phyloP scores from a whole-genome alignment of 2,113 vertebrate species.

The Syngnathus scovelli region DNA sequence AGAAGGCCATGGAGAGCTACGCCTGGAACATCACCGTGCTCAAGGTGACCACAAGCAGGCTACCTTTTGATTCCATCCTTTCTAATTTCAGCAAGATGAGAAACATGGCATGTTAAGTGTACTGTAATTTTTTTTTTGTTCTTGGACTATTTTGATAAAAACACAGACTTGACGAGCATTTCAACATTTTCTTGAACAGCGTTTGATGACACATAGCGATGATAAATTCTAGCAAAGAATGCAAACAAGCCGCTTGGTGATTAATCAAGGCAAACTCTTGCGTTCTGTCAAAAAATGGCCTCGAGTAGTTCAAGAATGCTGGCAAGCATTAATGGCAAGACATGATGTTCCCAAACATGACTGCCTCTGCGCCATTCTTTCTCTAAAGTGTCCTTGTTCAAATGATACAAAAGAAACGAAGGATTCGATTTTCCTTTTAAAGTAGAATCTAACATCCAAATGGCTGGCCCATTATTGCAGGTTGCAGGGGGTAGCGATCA shows the following conservation, averaged over 20 bases:
- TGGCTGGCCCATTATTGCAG: not conserved
- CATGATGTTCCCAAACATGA: not conserved
- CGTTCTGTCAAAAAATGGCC: not conserved
- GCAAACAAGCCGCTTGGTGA: not conserved
- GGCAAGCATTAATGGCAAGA: not conserved
- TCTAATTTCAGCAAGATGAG: not conserved
- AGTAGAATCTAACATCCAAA: not conserved
- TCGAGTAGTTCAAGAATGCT: not conserved
- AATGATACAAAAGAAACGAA: too few species aligned
- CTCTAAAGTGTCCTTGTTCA: not conserved
- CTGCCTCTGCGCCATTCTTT: not conserved
- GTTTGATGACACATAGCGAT: not conserved
- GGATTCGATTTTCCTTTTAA: not conserved
- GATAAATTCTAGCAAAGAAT: not conserved
- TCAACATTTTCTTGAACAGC: not conserved
- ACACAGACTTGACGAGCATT: not conserved
- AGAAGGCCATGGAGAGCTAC: slow-evolving; percentile 90
- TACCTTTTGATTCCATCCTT: not conserved
- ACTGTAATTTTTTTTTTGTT: not conserved
- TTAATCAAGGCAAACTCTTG: not conserved
- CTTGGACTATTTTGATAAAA: not conserved
- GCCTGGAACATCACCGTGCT: slow-evolving; percentile 87
- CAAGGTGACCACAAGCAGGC: slow-evolving; percentile 56
- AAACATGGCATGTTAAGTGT: not conserved
- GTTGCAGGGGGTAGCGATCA: not conserved